Percentiles rank a stretch among this genome's conserved stretches.
These are phyloP conservation scores for Spialia ferax DNA, from an alignment of 2,888 invertebrate genomes.

Conservation along the genomic window DNA sequence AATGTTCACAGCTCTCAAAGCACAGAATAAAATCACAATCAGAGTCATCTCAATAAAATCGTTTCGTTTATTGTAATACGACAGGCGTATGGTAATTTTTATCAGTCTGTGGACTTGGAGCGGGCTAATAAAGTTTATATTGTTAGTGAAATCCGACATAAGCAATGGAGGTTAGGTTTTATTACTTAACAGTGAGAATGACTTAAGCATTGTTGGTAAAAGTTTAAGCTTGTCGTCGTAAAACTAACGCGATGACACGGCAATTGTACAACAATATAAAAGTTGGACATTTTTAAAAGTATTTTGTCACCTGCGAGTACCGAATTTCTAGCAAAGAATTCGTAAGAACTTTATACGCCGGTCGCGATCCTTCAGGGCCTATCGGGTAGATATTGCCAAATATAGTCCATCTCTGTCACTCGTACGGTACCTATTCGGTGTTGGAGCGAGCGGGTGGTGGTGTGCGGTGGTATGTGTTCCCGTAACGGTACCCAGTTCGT, in stretches of 20 bases:
- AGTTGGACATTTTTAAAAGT: not conserved
- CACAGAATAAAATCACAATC: constrained; percentile 24
- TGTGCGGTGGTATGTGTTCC: constrained; percentile 50
- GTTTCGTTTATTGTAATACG: constrained; percentile 28
- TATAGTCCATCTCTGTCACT: constrained; percentile 59
- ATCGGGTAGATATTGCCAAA: constrained; percentile 47
- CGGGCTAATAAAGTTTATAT: constrained; percentile 39
- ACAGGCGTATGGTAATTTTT: constrained; percentile 37
- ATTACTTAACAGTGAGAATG: constrained; percentile 35
- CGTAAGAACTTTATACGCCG: constrained; percentile 42
- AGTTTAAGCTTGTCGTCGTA: constrained; percentile 22
- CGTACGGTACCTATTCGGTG: constrained; percentile 45
- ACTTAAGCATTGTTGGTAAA: constrained; percentile 30
- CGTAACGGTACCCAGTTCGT: constrained; percentile 81
- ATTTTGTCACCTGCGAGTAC: not conserved
- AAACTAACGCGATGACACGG: constrained; percentile 10
- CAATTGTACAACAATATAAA: not conserved
- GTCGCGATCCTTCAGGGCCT: constrained; percentile 56
- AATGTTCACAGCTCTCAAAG: constrained; percentile 34
- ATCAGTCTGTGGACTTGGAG: constrained; percentile 21
- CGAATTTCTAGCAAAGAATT: constrained; percentile 38
- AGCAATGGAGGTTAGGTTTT: constrained; percentile 32
- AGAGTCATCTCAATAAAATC: constrained; percentile 31
- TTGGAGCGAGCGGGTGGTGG: constrained; percentile 60
- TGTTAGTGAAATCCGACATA: constrained; percentile 37